A percentile compares a stretch with the other conserved stretches of the same genome.
These are phyloP conservation scores for Dinocampus coccinellae DNA, from an alignment of 2,888 invertebrate species.

Conservation along the genomic window DNA sequence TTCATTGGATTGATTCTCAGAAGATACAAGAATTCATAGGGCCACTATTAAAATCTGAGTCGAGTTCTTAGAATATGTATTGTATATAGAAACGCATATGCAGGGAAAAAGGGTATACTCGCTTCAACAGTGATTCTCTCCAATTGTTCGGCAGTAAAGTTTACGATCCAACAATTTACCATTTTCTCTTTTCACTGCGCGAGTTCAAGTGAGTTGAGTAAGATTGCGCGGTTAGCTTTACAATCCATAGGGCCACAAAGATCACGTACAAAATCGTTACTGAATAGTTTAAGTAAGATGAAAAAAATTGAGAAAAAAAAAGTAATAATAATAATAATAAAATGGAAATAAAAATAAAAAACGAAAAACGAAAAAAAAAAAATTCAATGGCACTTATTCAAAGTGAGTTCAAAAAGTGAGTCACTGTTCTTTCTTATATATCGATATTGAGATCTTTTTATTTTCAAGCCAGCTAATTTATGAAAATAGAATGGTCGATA, in stretches of 20 bases:
- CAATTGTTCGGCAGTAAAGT: constrained; percentile 16
- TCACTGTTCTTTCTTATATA: not conserved
- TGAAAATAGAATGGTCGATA: constrained; percentile 18
- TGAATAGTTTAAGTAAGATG: constrained; percentile 7
- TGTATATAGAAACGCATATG: not conserved
- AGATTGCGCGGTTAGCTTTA: not conserved
- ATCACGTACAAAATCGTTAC: not conserved
- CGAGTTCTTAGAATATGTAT: not conserved
- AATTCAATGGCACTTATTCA: not conserved
- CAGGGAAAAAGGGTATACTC: not conserved
- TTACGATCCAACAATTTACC: constrained; percentile 31
- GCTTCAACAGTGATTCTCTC: not conserved
- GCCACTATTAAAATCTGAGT: not conserved
- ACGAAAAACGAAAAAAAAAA: not conserved
- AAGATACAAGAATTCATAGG: not conserved
- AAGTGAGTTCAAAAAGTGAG: not conserved
- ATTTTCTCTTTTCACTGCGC: constrained; percentile 31
- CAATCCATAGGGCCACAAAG: not conserved
- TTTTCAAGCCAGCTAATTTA: not conserved
- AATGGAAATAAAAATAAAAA: not conserved
- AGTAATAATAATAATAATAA: too few species aligned
- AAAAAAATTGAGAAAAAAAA: not conserved
- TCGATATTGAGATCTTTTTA: not conserved
- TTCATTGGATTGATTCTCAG: constrained; percentile 1
- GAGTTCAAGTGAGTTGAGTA: not conserved